Base-by-base conservation (phyloP, 2,113 vertebrate species). In the Tupaia chinensis region DNA sequence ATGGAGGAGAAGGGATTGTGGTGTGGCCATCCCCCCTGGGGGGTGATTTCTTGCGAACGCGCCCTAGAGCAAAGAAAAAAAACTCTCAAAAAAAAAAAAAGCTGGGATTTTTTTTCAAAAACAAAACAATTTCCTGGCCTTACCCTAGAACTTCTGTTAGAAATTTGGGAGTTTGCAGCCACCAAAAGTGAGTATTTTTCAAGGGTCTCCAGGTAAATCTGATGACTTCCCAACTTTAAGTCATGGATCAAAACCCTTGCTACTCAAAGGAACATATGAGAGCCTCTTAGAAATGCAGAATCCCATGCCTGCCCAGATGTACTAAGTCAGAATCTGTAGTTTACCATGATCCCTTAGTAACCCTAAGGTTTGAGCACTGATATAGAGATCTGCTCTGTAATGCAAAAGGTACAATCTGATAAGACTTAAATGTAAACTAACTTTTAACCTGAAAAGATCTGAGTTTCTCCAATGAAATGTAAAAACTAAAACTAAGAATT, bases 401-500 rank as follows among this genome's bases (percentile, higher is more conserved):
- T 12, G 68, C 4, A 58, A 25, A 95, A 29, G n/a, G 58, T 25
- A 89, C 22, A 60, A 23, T 79, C 1, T 54, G 34, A 8, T 80
- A 78, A 83, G 44, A 91, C 29, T 79, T 29, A 91, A 84, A 25
- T 68, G 34, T 70, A 92, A 89, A 89, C 17, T 79, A 16, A 84
- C n/a, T 9, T 78, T 22, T 15, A 92, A 92, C 15, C 17, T 70
- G 54, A 6, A 81, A 74, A 85, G n/a, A 81, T 34, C 23, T 32
- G 72, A 87, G 60, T 85, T 96, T 94, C 66, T 89, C 34, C 23
- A 29, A 34, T 63, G 9, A 66, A 92, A 73, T 54, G 5, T 88
- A 84, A 95, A 61, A 29, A 8, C 14, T 76, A 89, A 89, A 92
- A 68, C 7, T 66, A 68, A 83, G 27, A 72, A 77, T 83, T 65